phyloP scores from a whole-genome alignment of 1,140 invertebrate genomes.

The Latrodectus geometricus region DNA sequence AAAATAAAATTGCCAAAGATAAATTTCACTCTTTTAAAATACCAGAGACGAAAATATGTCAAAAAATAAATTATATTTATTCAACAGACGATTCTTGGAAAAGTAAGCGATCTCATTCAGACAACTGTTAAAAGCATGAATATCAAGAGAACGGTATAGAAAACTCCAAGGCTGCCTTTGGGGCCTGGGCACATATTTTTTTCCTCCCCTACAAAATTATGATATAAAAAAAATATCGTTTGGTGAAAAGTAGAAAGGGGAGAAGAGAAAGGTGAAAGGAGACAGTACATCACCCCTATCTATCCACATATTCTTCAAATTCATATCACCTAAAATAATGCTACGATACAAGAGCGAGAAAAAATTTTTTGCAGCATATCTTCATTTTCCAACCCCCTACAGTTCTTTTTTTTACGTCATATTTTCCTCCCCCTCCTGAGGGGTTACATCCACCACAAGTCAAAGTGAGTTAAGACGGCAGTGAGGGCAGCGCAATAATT shows the following conservation, averaged over 20 bases:
- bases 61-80: too few relatives aligned
- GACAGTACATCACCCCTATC: conserved; percentile 8
- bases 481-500: conserved; percentile 19
- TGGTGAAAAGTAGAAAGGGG: too few relatives aligned
- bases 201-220: too few relatives aligned
- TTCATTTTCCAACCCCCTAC: not conserved
- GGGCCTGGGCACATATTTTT: too few relatives aligned
- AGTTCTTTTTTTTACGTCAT: not conserved
- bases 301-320: conserved; percentile 20
- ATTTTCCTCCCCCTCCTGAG: not conserved
- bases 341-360: conserved; percentile 27
- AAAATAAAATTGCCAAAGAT: too few relatives aligned
- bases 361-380: not conserved
- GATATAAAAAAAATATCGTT: not conserved
- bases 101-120: too few relatives aligned
- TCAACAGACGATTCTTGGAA: too few relatives aligned
- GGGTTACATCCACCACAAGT: conserved; percentile 25
- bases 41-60: too few relatives aligned
- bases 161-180: too few relatives aligned
- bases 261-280: not conserved
- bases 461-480: conserved; percentile 37
- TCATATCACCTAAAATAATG: conserved; percentile 19
- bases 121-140: too few relatives aligned
- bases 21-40: too few relatives aligned
- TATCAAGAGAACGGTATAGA: too few relatives aligned